These are phyloP conservation scores for Megathymus violae DNA, from an alignment of 1,140 invertebrate genomes.

Conservation along the genomic window DNA sequence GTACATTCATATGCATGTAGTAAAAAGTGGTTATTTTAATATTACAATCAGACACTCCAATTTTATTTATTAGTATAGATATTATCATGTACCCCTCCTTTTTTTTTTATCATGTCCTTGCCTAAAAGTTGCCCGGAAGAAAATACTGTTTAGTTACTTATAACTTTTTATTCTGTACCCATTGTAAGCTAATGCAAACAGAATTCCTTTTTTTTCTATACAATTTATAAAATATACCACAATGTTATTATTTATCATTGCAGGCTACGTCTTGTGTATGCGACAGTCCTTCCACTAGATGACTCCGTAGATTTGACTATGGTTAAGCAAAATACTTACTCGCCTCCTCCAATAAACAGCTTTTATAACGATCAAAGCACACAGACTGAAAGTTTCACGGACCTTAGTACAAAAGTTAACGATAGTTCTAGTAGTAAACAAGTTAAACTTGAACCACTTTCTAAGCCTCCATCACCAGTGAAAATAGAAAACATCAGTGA, in stretches of 20 bases:
- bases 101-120: too few species aligned
- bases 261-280: slow-evolving; percentile 54
- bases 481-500: slow-evolving; percentile 50
- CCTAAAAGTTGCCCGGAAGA: too few species aligned
- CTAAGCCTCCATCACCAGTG: slow-evolving; percentile 27
- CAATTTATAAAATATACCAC: neutral
- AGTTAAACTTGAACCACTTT: slow-evolving; percentile 16
- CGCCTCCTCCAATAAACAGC: slow-evolving; percentile 13
- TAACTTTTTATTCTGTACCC: too few species aligned
- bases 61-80: too few species aligned
- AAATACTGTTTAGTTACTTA: too few species aligned
- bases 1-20: too few species aligned
- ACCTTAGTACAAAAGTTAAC: slow-evolving; percentile 1
- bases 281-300: slow-evolving; percentile 25
- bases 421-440: neutral
- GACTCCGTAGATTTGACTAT: slow-evolving; percentile 49
- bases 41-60: too few species aligned
- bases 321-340: slow-evolving; percentile 43
- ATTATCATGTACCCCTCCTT: too few species aligned
- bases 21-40: too few species aligned
- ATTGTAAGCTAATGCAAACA: too few species aligned
- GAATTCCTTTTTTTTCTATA: too few species aligned
- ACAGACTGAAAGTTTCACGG: slow-evolving; percentile 52
- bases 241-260: slow-evolving; percentile 31
- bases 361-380: slow-evolving; percentile 49